A percentile compares a stretch with the other conserved stretches of the same genome.
Conservation (phyloP, 2,888 invertebrate genomes). For the Ichneumon xanthorius region DNA sequence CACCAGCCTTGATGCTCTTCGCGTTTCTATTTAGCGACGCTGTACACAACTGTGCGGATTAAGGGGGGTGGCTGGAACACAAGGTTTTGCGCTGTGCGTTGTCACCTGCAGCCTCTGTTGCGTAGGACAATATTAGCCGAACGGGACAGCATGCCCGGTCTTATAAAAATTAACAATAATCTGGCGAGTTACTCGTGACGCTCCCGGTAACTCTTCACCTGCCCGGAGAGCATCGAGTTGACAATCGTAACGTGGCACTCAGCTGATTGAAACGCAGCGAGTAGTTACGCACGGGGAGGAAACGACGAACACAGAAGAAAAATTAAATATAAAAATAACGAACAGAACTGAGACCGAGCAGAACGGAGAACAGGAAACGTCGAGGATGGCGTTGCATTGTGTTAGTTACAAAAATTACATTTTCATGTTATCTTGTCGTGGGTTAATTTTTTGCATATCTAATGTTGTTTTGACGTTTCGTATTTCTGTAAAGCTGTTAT, state of each 20-base stretch:
- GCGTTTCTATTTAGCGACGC: slow-evolving; percentile 33
- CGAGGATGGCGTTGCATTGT: too few relatives aligned
- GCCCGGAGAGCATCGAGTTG: neutral
- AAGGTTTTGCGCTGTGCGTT: slow-evolving; percentile 22
- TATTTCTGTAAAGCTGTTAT: too few relatives aligned
- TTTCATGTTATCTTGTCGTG: too few relatives aligned
- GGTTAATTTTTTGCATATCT: too few relatives aligned
- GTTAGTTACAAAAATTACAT: too few relatives aligned
- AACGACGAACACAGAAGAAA: too few relatives aligned
- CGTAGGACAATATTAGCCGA: slow-evolving; percentile 9
- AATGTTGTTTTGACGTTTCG: too few relatives aligned
- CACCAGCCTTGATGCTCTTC: slow-evolving; percentile 20
- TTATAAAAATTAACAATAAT: slow-evolving; percentile 15
- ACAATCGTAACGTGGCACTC: neutral
- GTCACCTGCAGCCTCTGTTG: slow-evolving; percentile 6
- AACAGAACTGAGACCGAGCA: too few relatives aligned
- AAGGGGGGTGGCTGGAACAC: neutral
- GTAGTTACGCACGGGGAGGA: too few relatives aligned
- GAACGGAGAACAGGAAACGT: too few relatives aligned
- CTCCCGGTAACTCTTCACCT: neutral
- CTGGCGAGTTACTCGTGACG: neutral
- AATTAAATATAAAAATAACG: too few relatives aligned
- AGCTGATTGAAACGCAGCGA: neutral
- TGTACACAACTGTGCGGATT: neutral
- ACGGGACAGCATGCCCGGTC: slow-evolving; percentile 26